Base-by-base conservation (phyloP, 2,888 invertebrate species). In the Formica aserva region DNA sequence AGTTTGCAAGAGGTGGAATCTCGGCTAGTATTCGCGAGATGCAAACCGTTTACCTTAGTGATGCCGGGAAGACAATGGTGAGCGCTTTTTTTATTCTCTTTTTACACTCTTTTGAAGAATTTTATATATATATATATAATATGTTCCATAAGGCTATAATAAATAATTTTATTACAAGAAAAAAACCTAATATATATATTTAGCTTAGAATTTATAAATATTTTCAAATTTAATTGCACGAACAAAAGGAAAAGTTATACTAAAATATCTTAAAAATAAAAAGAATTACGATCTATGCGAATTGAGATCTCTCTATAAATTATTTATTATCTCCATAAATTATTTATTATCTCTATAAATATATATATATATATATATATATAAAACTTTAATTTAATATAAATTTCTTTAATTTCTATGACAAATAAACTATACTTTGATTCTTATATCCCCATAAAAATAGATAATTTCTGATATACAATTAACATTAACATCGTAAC, bases 11-110 rank as follows among this genome's bases (percentile, higher is more conserved):
- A 98, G 94, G 96, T 98, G 88, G 98, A 98, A 94, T 97, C 98
- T 92, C 96, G 98, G 92, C 96, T 98, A 94, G 98, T 98, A 91
- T 98, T 98, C 95, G 98, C 98, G 92, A 97, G 98, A 95, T 98
- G 98, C 96, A 98, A 98, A 96, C 98, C 98, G 76, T 98, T 98
- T 94, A 97, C 97, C 76, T 95, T 98, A 94, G 97, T 97, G 92
- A 97, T 97, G 91, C 97, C 97, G 74, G 98, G 98, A 38, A 96
- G 98, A 74, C 98, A 98, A 94, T 98, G 98, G 98, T 95, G 78
- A 90, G 91, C 81, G 18, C 8, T 2, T 52, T n/a, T 26, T n/a
- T 9, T 55, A 13, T 6, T 38, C 8, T 15, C 18, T 41, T 26
- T 41, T 45, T 75, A 1, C 3, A 32, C 1, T 52, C 2, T 55